Evolutionary conservation across 2,797 vertebrate species (phyloP).

Genomic region (Phylloscopus collybita): DNA sequence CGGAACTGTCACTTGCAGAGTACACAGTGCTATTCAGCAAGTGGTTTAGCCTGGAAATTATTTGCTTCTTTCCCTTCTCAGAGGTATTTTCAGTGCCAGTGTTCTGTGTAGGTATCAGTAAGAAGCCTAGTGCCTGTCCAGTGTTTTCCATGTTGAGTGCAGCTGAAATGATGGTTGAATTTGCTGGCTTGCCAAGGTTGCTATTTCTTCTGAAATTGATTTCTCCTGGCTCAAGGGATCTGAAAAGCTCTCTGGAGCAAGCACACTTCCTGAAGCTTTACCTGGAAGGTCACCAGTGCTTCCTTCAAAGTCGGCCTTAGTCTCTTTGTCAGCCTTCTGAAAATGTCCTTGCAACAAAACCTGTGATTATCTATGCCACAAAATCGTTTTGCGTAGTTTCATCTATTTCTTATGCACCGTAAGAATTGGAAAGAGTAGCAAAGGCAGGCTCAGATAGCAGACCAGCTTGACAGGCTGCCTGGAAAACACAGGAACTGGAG

Average conservation of each 20-base stretch:
- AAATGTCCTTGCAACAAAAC: background rate
- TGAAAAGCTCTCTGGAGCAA: background rate
- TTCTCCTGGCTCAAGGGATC: background rate
- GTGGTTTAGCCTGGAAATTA: background rate
- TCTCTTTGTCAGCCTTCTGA: background rate
- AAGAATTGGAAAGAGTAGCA: background rate
- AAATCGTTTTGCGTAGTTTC: background rate
- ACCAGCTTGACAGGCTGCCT: background rate
- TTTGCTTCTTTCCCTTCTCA: background rate
- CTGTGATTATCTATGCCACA: background rate
- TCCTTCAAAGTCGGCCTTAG: background rate
- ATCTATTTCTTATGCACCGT: background rate
- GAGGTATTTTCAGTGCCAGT: background rate
- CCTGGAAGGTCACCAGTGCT: background rate
- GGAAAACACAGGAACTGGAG: background rate
- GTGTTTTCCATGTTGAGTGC: background rate
- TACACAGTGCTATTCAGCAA: background rate
- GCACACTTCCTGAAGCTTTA: background rate
- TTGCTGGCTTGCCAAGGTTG: background rate
- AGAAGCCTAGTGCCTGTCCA: background rate
- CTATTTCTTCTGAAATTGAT: background rate
- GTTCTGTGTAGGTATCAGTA: background rate
- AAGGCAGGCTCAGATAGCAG: background rate
- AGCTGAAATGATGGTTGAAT: background rate
- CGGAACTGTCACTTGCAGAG: background rate